Conservation (phyloP, 1,140 invertebrate genomes). For the Holcopasites calliopsidis region DNA sequence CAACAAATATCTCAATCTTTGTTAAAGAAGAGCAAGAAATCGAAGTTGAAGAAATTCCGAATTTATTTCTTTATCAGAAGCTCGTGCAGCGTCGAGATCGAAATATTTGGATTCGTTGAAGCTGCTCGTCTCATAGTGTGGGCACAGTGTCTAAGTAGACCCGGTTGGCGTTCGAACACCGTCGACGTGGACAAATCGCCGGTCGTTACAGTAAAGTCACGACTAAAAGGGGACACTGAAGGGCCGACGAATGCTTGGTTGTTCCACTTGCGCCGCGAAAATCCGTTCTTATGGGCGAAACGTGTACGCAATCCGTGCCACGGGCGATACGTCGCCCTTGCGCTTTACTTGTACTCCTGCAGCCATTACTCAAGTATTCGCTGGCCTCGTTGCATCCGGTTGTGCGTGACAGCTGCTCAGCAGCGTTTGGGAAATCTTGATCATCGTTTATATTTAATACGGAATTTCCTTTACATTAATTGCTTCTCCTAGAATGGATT, state of each 20-base stretch:
- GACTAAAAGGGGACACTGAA: slow-evolving; percentile 43
- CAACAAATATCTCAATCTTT: too few species aligned
- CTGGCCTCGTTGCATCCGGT: neutral
- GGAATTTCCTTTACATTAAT: too few species aligned
- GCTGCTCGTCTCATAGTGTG: slow-evolving; percentile 32
- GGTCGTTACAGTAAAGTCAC: slow-evolving; percentile 60
- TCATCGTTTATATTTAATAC: too few species aligned
- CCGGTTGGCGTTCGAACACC: slow-evolving; percentile 23
- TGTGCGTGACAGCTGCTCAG: neutral
- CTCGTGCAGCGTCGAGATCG: too few species aligned
- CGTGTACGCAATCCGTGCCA: slow-evolving; percentile 32
- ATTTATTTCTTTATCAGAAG: too few species aligned
- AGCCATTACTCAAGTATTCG: too few species aligned
- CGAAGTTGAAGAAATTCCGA: too few species aligned
- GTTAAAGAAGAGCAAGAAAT: too few species aligned
- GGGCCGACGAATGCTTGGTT: neutral
- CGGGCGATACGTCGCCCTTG: slow-evolving; percentile 15
- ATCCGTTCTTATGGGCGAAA: slow-evolving; percentile 43
- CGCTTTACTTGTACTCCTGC: slow-evolving; percentile 30
- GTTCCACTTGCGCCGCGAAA: slow-evolving; percentile 35
- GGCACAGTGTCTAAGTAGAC: slow-evolving; percentile 38
- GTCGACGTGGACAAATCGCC: slow-evolving; percentile 57
- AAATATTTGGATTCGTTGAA: too few species aligned
- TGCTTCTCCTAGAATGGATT: too few species aligned
- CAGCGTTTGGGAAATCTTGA: neutral